A percentile compares a stretch with the other conserved stretches of the same genome.
Evolutionary conservation across 2,113 vertebrate species (phyloP).

Genomic region (Trogon surrucura): DNA sequence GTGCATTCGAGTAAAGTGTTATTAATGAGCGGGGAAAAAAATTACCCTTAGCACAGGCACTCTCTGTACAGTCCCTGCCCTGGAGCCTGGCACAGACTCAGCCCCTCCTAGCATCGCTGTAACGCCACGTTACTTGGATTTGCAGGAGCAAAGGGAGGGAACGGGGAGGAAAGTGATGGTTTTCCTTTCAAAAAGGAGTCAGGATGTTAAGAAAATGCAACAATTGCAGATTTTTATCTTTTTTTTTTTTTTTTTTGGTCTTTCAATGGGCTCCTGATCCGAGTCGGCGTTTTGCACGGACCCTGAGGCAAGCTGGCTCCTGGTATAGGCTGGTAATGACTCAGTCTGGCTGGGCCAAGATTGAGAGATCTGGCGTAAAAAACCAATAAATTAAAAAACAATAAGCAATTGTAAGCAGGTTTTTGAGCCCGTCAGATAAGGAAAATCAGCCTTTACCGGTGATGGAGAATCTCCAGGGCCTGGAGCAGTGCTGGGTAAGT

Average conservation of each 20-base stretch:
- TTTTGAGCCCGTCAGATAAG: neutral
- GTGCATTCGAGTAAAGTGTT: constrained; percentile 12
- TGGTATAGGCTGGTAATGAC: neutral
- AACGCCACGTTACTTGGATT: neutral
- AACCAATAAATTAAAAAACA: neutral
- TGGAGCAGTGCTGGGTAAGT: neutral
- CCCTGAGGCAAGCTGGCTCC: neutral
- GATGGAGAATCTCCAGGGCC: neutral
- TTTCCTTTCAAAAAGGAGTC: neutral
- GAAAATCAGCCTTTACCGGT: neutral
- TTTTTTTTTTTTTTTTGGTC: neutral
- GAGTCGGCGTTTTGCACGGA: neutral
- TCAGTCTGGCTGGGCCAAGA: neutral
- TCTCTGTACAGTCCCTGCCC: neutral
- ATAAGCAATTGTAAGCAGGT: neutral
- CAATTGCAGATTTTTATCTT: neutral
- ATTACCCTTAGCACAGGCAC: neutral
- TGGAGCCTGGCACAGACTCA: neutral
- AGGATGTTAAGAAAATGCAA: neutral
- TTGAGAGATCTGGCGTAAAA: neutral
- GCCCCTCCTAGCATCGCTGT: neutral
- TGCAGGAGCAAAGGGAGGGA: neutral
- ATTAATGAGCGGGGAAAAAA: constrained; percentile 28
- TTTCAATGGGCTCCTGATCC: neutral
- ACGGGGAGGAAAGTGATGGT: neutral